Conservation (phyloP, 2,113 vertebrate species). For the Boulengeromyrus knoepffleri region DNA sequence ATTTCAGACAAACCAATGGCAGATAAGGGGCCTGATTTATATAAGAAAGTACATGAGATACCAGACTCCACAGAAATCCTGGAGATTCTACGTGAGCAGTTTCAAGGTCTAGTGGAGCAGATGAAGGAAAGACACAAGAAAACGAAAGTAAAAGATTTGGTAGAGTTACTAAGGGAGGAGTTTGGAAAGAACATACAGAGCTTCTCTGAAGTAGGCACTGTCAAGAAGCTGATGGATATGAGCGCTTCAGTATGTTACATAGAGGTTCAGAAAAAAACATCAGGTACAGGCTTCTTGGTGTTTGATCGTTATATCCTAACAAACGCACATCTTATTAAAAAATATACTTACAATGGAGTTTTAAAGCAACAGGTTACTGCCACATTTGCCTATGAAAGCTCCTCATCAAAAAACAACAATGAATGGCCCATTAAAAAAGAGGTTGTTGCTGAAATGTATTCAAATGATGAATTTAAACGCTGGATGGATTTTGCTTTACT, state of each 20-base stretch:
- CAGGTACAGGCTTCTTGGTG: not conserved
- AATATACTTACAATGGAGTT: not conserved
- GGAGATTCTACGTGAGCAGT: not conserved
- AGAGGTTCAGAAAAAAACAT: not conserved
- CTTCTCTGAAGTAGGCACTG: not conserved
- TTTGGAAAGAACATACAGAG: not conserved
- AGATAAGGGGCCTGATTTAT: too few species aligned
- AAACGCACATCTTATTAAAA: not conserved
- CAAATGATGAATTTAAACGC: not conserved
- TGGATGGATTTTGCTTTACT: constrained; percentile 33
- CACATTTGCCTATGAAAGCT: not conserved
- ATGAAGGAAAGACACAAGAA: not conserved
- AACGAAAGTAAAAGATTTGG: not conserved
- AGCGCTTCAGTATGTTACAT: constrained; percentile 10
- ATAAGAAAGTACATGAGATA: not conserved
- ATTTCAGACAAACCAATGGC: not conserved
- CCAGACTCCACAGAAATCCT: not conserved
- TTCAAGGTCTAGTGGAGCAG: not conserved
- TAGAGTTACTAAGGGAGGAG: too few species aligned
- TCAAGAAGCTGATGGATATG: not conserved
- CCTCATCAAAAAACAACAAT: too few species aligned
- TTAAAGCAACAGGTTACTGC: not conserved
- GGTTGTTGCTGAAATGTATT: not conserved
- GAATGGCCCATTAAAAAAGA: not conserved
- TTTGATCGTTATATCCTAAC: too few species aligned